Evolutionary conservation across 1,140 invertebrate species (phyloP).

Genomic region (Drosophila chauvacae): DNA sequence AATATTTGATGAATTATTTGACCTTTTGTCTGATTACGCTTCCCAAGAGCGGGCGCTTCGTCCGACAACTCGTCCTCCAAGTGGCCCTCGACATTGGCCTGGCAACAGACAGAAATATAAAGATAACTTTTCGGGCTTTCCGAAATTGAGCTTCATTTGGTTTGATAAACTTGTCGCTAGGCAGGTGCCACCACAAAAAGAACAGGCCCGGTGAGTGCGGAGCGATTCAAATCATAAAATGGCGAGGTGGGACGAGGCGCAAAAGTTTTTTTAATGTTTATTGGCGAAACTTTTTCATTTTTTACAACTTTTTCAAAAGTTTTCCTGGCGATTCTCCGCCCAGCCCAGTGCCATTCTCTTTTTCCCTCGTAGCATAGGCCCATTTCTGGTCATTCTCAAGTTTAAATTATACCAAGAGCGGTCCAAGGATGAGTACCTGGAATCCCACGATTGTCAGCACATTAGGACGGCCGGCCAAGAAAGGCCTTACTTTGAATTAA

Average conservation of each 20-base stretch:
- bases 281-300: conserved; percentile 80
- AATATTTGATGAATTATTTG: conserved; percentile 72
- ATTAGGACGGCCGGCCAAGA: conserved; percentile 55
- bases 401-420: conserved; percentile 66
- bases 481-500: conserved; percentile 43
- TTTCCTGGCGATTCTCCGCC: conserved; percentile 36
- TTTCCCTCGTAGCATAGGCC: conserved; percentile 46
- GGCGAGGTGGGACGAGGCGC: conserved; percentile 61
- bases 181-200: conserved; percentile 46
- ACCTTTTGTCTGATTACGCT: conserved; percentile 51
- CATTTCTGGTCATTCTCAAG: conserved; percentile 73
- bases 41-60: conserved; percentile 3
- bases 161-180: conserved; percentile 71
- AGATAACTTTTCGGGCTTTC: conserved; percentile 50
- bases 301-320: conserved; percentile 74
- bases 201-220: background rate
- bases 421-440: conserved; percentile 42
- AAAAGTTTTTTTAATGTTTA: conserved; percentile 82
- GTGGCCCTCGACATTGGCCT: conserved; percentile 28
- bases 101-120: conserved; percentile 44
- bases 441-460: conserved; percentile 78
- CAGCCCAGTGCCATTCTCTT: background rate
- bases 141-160: conserved; percentile 63
- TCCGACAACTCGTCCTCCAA: conserved; percentile 11
- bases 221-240: conserved; percentile 60